Conservation (phyloP, 2,113 vertebrate genomes). For the Formicarius rufipectus region DNA sequence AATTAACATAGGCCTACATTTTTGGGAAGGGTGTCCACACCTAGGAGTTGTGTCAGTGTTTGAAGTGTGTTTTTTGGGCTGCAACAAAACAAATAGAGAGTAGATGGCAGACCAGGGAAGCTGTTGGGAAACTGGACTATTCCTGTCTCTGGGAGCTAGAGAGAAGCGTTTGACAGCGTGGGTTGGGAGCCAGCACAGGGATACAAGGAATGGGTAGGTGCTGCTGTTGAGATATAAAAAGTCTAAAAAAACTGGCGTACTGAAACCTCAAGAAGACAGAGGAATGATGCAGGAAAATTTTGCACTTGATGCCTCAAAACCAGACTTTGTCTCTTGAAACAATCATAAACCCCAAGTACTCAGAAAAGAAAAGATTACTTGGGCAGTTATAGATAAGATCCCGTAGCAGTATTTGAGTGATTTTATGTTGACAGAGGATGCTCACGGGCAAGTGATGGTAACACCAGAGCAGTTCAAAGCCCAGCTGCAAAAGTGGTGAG, state of each 20-base stretch:
- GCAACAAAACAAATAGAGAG: conserved; percentile 25
- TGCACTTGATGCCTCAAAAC: background rate
- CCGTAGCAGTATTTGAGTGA: background rate
- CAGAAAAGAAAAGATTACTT: background rate
- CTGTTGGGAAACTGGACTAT: conserved; percentile 14
- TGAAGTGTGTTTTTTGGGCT: conserved; percentile 39
- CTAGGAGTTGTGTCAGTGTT: conserved; percentile 12
- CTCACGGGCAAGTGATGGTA: background rate
- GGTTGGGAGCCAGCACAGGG: background rate
- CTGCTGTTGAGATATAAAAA: background rate
- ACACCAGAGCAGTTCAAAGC: background rate
- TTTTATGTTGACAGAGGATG: background rate
- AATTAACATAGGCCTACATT: background rate
- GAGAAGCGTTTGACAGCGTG: background rate
- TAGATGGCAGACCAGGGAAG: conserved; percentile 10
- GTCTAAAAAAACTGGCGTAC: background rate
- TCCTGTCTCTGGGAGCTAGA: background rate
- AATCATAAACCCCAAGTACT: background rate
- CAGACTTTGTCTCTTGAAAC: background rate
- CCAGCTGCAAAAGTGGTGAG: background rate
- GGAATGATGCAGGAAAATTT: background rate
- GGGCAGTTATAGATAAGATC: background rate
- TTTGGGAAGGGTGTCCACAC: conserved; percentile 29
- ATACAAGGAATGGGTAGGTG: conserved; percentile 1
- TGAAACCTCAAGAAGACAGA: conserved; percentile 17